Base-by-base conservation (phyloP, 1,140 invertebrate genomes). In the Drosophila pectinifera region DNA sequence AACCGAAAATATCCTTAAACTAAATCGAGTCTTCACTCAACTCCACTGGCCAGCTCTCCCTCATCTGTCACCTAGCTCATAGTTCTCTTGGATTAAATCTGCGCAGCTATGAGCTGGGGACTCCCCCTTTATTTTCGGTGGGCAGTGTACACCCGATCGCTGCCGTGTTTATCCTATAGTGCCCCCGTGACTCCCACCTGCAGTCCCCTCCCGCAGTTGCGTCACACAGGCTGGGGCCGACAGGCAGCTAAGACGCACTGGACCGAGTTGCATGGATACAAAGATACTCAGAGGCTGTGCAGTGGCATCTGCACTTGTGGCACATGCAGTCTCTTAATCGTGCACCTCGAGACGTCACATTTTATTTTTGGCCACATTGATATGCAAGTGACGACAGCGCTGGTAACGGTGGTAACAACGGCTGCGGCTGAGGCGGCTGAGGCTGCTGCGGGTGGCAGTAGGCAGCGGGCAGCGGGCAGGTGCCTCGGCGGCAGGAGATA, bases 341-440 rank as follows among this genome's bases (percentile, higher is more conserved):
- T 86, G 82, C 82, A 77, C 61, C 78, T 76, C 61, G 62, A 78
- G 78, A 65, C 74, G 82, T 82, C 83, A 81, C 73, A 86, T 84
- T 81, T 86, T 86, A 70, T 86, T 85, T 80, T 80, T 73, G 65
- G 61, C 73, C 73, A 63, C 83, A 86, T 86, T 86, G 82, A 86
- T 86, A 86, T 86, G 82, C 80, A 84, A 83, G 80, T 83, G 80
- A 82, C 80, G 80, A 82, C 80, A 68, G 61, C 34, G 45, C 43
- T 64, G 58, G 53, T 54, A 39, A 41, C 49, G 57, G 53, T 20
- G 31, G 16, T 10, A 13, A 38, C 20, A 22, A n/a, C n/a, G n/a
- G n/a, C n/a, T n/a, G n/a, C n/a, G n/a, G n/a, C n/a, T n/a, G n/a
- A n/a, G n/a, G n/a, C n/a, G n/a, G n/a, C n/a, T n/a, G n/a, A n/a